These are phyloP conservation scores for Callocephalon fimbriatum DNA, from an alignment of 2,113 vertebrate genomes.

Conservation along the genomic window DNA sequence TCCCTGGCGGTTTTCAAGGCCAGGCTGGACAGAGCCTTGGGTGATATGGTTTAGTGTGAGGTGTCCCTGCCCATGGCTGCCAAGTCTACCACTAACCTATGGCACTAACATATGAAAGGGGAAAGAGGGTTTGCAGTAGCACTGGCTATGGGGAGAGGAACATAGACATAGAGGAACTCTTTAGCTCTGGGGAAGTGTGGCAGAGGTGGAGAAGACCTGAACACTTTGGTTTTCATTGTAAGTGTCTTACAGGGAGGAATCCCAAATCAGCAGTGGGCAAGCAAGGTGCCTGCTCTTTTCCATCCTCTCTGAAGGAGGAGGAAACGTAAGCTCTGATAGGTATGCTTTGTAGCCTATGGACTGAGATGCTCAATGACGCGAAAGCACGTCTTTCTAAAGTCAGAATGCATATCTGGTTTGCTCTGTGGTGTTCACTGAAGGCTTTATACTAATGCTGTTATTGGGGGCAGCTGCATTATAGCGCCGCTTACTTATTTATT, in stretches of 20 bases:
- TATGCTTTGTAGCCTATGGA: not conserved
- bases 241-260: not conserved
- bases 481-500: constrained; percentile 74
- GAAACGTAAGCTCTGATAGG: not conserved
- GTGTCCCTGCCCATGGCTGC: too few species aligned
- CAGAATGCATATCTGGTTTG: constrained; percentile 38
- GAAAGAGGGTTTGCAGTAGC: not conserved
- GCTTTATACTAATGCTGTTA: constrained; percentile 74
- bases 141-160: not conserved
- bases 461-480: constrained; percentile 71
- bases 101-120: accelerated
- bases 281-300: not conserved
- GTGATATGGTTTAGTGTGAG: too few species aligned
- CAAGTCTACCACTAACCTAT: not conserved
- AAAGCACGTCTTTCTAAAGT: constrained; percentile 42
- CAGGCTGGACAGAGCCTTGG: too few species aligned
- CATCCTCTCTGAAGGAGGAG: not conserved
- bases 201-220: not conserved
- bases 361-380: not conserved
- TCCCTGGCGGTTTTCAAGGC: too few species aligned
- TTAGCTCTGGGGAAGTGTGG: not conserved
- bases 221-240: accelerated
- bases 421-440: constrained; percentile 50
- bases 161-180: not conserved
- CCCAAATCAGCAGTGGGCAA: not conserved